Evolutionary conservation across 2,113 vertebrate genomes (phyloP), one percentile per base, ranked within the genome.

Genomic region (Kryptolebias marmoratus): DNA sequence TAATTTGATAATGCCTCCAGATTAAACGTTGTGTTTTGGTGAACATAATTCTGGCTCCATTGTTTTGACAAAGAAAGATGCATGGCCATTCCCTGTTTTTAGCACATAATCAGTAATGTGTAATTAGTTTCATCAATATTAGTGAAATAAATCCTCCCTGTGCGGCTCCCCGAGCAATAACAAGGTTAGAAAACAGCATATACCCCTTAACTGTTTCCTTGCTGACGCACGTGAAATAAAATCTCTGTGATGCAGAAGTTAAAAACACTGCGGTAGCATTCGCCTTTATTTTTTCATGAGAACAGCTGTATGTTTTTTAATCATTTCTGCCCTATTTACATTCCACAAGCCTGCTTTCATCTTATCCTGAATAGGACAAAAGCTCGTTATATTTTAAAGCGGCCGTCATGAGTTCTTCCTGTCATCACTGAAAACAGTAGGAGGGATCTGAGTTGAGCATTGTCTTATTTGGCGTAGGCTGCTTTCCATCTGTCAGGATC

Each of bases 401-500:
- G 45, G 32, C 65, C 77, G 65, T 69, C 82, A 78, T 82, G 60
- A 69, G 68, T 22, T 52, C 79, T 84, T 84, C 80, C 77, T 88
- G 85, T 82, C 82, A 85, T 54, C 3, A 39, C 66, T 50, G 81
- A 72, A 64, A 82, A 72, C 81, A 73, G 88, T 84, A 85, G 80
- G 85, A 82, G 89, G 75, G 79, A 88, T 85, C 67, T 44, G 74
- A 90, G 72, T 73, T 45, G 74, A 88, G 82, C 59, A 73, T 80
- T 83, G 81, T 87, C 75, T 88, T 78, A 87, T 89, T 75, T 76
- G 81, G 84, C 32, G 65, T 85, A 62, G 79, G 84, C 86, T 80
- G 87, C 73, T 82, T 87, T 88, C 86, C 78, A 82, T 87, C 88
- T 88, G 86, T 89, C 87, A 90, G 81, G 68, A 77, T 83, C 71